Evolutionary conservation across 2,888 invertebrate species (phyloP).

Genomic region (Epiblema foenella): DNA sequence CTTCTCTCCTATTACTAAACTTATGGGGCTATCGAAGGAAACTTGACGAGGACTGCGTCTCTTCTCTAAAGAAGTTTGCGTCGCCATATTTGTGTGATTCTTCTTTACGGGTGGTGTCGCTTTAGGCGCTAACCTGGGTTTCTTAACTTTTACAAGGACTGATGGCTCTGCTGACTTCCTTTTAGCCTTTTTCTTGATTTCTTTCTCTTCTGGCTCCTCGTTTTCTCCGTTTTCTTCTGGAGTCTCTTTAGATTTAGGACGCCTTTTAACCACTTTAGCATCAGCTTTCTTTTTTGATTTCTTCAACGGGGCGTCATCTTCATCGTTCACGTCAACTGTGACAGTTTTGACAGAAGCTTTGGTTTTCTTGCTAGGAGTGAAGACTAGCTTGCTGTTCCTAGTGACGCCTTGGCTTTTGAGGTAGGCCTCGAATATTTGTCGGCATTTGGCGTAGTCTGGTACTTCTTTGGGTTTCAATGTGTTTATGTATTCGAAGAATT

Average conservation of each 20-base stretch:
- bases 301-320: constrained; percentile 47
- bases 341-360: constrained; percentile 25
- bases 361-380: constrained; percentile 65
- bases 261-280: constrained; percentile 48
- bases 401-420: constrained; percentile 86
- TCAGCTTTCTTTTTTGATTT: constrained; percentile 49
- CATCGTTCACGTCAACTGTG: constrained; percentile 41
- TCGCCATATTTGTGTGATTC: constrained; percentile 72
- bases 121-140: constrained; percentile 65
- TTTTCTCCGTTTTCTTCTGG: constrained; percentile 62
- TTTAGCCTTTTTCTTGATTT: constrained; percentile 56
- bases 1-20: constrained; percentile 64
- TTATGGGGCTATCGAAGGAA: constrained; percentile 73
- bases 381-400: constrained; percentile 85
- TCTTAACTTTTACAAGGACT: constrained; percentile 66
- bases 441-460: constrained; percentile 90
- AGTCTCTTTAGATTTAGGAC: constrained; percentile 45
- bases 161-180: constrained; percentile 70
- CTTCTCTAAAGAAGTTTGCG: constrained; percentile 72
- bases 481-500: constrained; percentile 88
- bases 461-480: constrained; percentile 88
- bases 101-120: constrained; percentile 74
- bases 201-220: constrained; percentile 58
- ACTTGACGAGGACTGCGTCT: constrained; percentile 67
- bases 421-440: constrained; percentile 86